These are phyloP conservation scores for Caenorhabditis inopinata DNA, from an alignment of 1,140 invertebrate genomes.

Conservation along the genomic window DNA sequence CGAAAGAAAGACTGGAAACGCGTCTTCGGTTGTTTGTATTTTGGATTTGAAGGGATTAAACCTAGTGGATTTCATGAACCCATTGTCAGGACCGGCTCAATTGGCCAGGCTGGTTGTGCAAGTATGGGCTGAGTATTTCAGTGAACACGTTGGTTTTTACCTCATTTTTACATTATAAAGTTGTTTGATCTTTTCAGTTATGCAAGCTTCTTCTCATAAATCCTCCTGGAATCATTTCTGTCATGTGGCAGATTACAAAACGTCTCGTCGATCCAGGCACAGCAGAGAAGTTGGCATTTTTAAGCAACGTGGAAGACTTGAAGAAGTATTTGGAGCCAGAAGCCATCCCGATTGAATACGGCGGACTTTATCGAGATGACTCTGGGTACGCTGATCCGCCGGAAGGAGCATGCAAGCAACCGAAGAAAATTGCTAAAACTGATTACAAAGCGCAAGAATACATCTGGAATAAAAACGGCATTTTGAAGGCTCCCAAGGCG, in stretches of 20 bases:
- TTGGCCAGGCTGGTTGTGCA: slow-evolving; percentile 44
- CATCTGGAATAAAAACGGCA: slow-evolving; percentile 33
- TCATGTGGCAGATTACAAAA: slow-evolving; percentile 52
- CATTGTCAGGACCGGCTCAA: slow-evolving; percentile 45
- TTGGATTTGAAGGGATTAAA: slow-evolving; percentile 51
- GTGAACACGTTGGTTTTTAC: slow-evolving; percentile 41
- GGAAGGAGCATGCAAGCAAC: slow-evolving; percentile 45
- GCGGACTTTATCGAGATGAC: slow-evolving; percentile 42
- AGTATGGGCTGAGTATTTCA: slow-evolving; percentile 52
- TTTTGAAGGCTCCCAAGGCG: slow-evolving; percentile 2
- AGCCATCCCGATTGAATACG: slow-evolving; percentile 44
- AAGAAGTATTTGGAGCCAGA: slow-evolving; percentile 46
- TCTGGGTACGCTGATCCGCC: slow-evolving; percentile 47
- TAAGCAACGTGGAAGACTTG: slow-evolving; percentile 42
- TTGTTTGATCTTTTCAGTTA: slow-evolving; percentile 33
- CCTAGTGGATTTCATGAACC: slow-evolving; percentile 49
- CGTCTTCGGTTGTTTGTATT: slow-evolving; percentile 44
- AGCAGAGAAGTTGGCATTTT: slow-evolving; percentile 35
- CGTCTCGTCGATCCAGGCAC: slow-evolving; percentile 45
- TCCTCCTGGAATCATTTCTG: slow-evolving; percentile 47
- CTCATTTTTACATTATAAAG: neutral
- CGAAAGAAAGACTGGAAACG: slow-evolving; percentile 42
- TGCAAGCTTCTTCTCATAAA: slow-evolving; percentile 45
- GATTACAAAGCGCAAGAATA: slow-evolving; percentile 9
- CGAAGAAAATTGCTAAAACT: slow-evolving; percentile 13